These are phyloP conservation scores for Zoanthus sansibaricus DNA, from an alignment of 92 coral and sea anemone species.

Conservation along the genomic window DNA sequence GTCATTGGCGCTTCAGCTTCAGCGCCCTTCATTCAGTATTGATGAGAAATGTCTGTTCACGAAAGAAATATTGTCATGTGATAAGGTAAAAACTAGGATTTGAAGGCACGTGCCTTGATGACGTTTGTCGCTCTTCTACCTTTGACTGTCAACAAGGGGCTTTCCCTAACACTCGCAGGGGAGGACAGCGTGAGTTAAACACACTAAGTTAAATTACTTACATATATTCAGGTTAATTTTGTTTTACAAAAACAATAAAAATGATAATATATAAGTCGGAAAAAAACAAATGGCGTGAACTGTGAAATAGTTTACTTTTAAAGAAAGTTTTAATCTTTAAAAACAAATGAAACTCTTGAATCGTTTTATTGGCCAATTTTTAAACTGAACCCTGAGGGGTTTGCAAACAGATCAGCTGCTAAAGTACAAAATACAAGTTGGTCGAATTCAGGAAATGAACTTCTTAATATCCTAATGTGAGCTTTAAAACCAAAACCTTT, in stretches of 20 bases:
- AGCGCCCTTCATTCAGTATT: conserved; percentile 17
- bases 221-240: neutral
- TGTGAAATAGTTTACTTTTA: neutral
- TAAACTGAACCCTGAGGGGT: neutral
- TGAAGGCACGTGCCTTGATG: conserved; percentile 40
- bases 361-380: neutral
- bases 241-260: neutral
- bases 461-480: no score
- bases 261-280: neutral
- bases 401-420: neutral
- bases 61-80: neutral
- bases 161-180: conserved; percentile 27
- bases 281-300: neutral
- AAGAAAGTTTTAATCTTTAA: neutral
- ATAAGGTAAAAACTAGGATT: neutral
- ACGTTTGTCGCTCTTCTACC: conserved; percentile 1
- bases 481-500: neutral
- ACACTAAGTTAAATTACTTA: neutral
- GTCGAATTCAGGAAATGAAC: neutral
- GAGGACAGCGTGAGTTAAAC: neutral
- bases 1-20: neutral
- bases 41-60: conserved; percentile 38
- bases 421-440: neutral
- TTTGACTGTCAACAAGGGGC: conserved; percentile 13
- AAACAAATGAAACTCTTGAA: neutral